A percentile compares a stretch with the other conserved stretches of the same genome.
Evolutionary conservation across 2,888 invertebrate genomes (phyloP).

Genomic region (Allolobophora icterica): DNA sequence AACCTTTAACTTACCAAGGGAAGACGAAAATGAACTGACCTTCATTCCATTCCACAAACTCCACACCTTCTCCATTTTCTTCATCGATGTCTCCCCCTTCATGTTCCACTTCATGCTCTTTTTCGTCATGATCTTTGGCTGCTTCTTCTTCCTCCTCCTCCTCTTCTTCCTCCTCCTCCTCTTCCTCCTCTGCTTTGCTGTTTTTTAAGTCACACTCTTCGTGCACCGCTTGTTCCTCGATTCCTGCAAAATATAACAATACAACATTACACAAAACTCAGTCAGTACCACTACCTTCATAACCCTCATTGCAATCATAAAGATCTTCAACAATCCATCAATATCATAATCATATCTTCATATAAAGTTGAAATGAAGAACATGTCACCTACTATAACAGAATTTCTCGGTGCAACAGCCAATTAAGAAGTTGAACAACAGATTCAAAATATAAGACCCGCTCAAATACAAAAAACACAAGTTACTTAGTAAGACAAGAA

Average conservation of each 20-base stretch:
- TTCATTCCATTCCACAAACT: constrained; percentile 29
- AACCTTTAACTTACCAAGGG: neutral
- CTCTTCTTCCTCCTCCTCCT: constrained; percentile 22
- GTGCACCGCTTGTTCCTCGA: neutral
- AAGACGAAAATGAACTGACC: neutral
- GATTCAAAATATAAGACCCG: neutral
- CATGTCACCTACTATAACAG: neutral
- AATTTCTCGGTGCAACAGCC: neutral
- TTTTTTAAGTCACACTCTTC: neutral
- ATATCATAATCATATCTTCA: neutral
- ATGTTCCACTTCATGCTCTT: constrained; percentile 30
- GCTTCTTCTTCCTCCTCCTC: constrained; percentile 13
- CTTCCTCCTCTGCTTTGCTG: neutral
- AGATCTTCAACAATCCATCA: neutral
- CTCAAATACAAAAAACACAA: neutral
- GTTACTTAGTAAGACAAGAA: neutral
- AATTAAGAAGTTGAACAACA: neutral
- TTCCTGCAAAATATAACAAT: neutral
- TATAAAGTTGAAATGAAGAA: neutral
- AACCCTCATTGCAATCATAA: neutral
- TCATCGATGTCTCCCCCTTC: constrained; percentile 20
- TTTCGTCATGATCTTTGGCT: neutral
- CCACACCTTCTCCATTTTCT: constrained; percentile 3
- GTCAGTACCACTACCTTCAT: neutral
- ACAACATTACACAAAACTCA: neutral